phyloP scores from a whole-genome alignment of 2,113 vertebrate species.

The Brevimyrus niger region DNA sequence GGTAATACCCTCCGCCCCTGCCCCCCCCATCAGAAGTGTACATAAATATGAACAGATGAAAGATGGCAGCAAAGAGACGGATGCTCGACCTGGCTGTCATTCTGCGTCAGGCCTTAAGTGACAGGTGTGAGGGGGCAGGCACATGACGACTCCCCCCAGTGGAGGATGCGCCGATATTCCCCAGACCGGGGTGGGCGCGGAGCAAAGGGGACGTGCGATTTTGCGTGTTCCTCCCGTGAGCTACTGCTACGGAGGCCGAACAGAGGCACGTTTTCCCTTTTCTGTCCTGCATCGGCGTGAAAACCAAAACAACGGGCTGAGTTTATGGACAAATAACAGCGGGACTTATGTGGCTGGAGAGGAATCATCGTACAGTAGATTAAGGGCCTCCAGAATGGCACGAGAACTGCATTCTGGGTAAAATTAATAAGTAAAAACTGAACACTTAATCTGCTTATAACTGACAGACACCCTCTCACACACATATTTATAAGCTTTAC shows the following conservation, averaged over 20 bases:
- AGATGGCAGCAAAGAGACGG: neutral
- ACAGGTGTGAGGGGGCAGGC: neutral
- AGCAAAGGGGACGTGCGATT: neutral
- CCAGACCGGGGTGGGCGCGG: neutral
- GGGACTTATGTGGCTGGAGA: neutral
- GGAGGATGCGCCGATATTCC: neutral
- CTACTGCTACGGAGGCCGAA: neutral
- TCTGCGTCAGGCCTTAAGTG: neutral
- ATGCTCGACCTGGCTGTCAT: neutral
- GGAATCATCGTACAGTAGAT: neutral
- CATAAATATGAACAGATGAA: neutral
- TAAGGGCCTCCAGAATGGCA: neutral
- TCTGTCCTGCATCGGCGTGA: neutral
- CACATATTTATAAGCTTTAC: neutral
- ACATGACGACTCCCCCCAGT: neutral
- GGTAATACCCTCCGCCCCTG: neutral
- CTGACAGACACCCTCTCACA: neutral
- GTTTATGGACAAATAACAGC: neutral
- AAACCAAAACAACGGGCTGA: neutral
- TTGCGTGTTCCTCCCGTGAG: neutral
- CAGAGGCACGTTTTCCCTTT: neutral
- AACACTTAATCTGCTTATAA: neutral
- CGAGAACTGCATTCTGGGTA: neutral
- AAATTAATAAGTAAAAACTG: neutral
- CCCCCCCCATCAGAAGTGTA: neutral